These are phyloP conservation scores for Siderastrea radians DNA, from an alignment of 92 coral and sea anemone species.

Conservation along the genomic window DNA sequence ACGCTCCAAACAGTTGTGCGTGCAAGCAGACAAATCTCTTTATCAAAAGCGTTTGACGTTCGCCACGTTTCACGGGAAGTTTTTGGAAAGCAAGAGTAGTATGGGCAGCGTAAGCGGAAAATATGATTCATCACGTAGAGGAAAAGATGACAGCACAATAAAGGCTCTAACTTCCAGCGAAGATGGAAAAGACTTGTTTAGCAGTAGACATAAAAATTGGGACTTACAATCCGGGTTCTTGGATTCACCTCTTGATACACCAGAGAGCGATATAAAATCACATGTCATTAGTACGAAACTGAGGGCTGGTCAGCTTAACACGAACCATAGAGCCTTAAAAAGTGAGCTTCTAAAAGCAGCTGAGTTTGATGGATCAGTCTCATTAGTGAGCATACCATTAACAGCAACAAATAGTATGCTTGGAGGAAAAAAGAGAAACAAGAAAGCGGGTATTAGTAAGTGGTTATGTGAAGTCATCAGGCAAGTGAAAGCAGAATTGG, in stretches of 20 bases:
- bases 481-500: background rate
- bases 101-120: background rate
- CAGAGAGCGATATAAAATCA: background rate
- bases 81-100: background rate
- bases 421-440: background rate
- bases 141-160: background rate
- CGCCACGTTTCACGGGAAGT: background rate
- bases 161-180: background rate
- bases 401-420: background rate
- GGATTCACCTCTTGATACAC: background rate
- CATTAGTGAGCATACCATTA: background rate
- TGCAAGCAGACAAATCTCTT: background rate
- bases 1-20: background rate
- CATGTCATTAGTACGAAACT: background rate
- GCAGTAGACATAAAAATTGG: background rate
- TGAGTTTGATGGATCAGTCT: background rate
- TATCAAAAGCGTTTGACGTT: background rate
- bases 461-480: conserved; percentile 16
- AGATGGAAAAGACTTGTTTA: background rate
- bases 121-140: background rate
- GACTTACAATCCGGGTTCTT: background rate
- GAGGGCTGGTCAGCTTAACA: background rate
- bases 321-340: background rate
- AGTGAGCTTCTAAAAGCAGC: background rate
- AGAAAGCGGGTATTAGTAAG: background rate